These are phyloP conservation scores for Erythrocercus mccallii DNA, from an alignment of 2,113 vertebrate genomes.

Conservation along the genomic window DNA sequence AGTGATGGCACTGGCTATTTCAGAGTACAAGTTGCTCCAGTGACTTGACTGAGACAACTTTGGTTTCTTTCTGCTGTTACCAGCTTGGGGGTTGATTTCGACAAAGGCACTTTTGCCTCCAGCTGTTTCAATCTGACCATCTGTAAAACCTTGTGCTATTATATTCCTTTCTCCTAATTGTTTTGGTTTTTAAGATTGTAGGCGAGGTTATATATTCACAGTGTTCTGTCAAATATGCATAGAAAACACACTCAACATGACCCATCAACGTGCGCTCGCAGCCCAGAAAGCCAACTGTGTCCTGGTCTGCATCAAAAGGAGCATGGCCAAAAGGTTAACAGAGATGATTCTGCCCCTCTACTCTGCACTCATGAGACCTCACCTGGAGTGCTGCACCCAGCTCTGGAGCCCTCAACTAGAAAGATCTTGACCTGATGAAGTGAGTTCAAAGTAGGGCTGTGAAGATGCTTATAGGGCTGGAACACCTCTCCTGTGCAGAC, in stretches of 20 bases:
- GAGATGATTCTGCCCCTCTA: neutral
- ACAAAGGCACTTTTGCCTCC: neutral
- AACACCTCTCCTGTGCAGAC: neutral
- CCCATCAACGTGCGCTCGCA: fast-evolving
- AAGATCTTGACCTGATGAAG: neutral
- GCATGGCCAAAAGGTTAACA: neutral
- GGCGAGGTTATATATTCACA: neutral
- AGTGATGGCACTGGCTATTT: neutral
- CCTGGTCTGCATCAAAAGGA: neutral
- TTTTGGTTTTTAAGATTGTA: neutral
- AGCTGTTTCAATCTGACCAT: neutral
- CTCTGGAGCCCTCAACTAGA: neutral
- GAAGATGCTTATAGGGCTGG: neutral
- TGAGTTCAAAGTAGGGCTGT: neutral
- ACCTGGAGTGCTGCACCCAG: neutral
- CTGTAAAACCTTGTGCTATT: neutral
- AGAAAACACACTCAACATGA: neutral
- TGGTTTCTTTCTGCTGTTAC: neutral
- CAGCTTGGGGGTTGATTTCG: neutral
- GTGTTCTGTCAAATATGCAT: neutral
- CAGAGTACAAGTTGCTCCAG: neutral
- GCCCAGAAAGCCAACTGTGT: neutral
- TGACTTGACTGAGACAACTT: neutral
- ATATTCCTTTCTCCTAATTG: neutral
- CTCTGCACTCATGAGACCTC: neutral